Evolutionary conservation across 2,113 vertebrate species (phyloP).

Genomic region (Rhizomys pruinosus): DNA sequence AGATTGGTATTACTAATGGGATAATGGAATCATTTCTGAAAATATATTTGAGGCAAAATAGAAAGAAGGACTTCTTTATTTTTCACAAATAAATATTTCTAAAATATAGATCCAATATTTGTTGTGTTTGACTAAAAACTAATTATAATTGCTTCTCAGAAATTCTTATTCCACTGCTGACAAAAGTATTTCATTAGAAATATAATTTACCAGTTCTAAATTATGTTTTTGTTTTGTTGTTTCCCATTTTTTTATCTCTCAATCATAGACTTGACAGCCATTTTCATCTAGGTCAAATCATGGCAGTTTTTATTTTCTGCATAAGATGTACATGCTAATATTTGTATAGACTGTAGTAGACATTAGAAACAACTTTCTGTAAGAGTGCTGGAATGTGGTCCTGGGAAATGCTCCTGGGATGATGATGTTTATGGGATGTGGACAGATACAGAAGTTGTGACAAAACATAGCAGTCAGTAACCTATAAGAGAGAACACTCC

Average conservation of each 20-base stretch:
- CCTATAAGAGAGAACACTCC: background rate
- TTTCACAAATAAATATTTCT: background rate
- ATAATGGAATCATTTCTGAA: background rate
- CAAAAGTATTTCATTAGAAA: background rate
- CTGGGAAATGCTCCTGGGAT: background rate
- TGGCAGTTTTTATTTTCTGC: background rate
- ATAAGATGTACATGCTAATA: background rate
- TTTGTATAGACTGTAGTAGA: background rate
- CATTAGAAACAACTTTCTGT: background rate
- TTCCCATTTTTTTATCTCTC: background rate
- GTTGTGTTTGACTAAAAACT: background rate
- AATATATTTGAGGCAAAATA: background rate
- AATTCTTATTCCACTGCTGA: background rate
- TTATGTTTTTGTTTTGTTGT: background rate
- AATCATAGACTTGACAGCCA: background rate
- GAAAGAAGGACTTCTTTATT: background rate
- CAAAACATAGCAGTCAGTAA: background rate
- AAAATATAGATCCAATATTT: background rate
- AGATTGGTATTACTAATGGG: background rate
- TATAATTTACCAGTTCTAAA: background rate
- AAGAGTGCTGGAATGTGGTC: background rate
- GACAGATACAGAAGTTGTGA: background rate
- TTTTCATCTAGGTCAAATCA: background rate
- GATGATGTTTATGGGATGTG: background rate
- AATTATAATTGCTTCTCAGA: background rate